Evolutionary conservation across 2,797 vertebrate genomes (phyloP).

Genomic region (Hippopotamyrus pictus): DNA sequence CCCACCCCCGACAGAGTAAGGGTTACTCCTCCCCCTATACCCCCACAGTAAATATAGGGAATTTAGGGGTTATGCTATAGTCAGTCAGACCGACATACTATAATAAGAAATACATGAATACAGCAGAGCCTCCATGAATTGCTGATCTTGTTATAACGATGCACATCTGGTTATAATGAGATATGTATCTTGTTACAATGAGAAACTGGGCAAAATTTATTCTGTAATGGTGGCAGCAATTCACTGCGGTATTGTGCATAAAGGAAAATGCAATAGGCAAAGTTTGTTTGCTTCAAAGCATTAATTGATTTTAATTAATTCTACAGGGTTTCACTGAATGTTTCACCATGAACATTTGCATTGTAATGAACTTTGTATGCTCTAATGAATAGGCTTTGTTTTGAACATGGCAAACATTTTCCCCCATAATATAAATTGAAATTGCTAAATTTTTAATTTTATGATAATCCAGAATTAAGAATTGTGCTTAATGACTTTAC

Average conservation of each 20-base stretch:
- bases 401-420: conserved; percentile 29
- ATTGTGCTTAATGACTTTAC: not conserved
- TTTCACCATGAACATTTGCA: conserved; percentile 34
- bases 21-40: too few relatives aligned
- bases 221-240: not conserved
- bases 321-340: conserved; percentile 17
- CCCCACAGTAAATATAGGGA: not conserved
- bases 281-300: conserved; percentile 1
- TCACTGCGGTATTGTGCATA: not conserved
- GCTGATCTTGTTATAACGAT: not conserved
- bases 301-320: conserved; percentile 23
- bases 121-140: not conserved
- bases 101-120: not conserved
- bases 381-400: conserved; percentile 37
- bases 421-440: conserved; percentile 31
- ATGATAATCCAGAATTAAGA: conserved; percentile 4
- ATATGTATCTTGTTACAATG: not conserved
- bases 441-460: conserved; percentile 17
- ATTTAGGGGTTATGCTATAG: not conserved
- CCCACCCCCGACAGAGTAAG: too few relatives aligned
- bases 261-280: not conserved
- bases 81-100: not conserved
- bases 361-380: conserved; percentile 31
- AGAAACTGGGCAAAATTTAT: not conserved
- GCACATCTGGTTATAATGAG: not conserved